Conservation (phyloP, 2,797 vertebrate genomes). For the Sebastes vulpes region DNA sequence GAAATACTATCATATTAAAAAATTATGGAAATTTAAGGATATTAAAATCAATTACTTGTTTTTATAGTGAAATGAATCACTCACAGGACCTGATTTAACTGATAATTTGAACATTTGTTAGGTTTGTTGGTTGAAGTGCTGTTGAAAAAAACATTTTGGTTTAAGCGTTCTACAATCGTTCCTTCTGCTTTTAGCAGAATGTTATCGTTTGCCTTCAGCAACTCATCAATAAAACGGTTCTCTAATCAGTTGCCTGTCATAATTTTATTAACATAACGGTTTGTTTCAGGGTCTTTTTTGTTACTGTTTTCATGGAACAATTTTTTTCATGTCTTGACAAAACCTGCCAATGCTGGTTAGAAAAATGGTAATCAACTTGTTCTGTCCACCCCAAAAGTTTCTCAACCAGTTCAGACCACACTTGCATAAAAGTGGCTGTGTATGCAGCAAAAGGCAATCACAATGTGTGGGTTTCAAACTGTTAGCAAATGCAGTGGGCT, state of each 20-base stretch:
- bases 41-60: constrained; percentile 38
- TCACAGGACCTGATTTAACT: constrained; percentile 33
- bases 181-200: constrained; percentile 83
- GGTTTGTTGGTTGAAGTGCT: constrained; percentile 61
- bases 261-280: constrained; percentile 7
- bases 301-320: background rate
- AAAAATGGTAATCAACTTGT: background rate
- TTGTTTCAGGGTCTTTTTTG: background rate
- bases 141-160: constrained; percentile 57
- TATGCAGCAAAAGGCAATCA: too few species aligned
- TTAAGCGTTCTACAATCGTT: constrained; percentile 86
- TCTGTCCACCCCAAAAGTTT: background rate
- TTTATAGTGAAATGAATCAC: constrained; percentile 42
- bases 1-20: background rate
- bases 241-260: constrained; percentile 52
- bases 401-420: background rate
- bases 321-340: background rate
- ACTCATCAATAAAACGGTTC: constrained; percentile 84
- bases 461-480: too few species aligned
- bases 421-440: too few species aligned
- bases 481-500: background rate
- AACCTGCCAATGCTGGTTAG: background rate
- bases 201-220: constrained; percentile 83
- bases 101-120: constrained; percentile 54
- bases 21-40: constrained; percentile 10